Conservation (phyloP, 2,113 vertebrate genomes). For the Gopherus evgoodei region DNA sequence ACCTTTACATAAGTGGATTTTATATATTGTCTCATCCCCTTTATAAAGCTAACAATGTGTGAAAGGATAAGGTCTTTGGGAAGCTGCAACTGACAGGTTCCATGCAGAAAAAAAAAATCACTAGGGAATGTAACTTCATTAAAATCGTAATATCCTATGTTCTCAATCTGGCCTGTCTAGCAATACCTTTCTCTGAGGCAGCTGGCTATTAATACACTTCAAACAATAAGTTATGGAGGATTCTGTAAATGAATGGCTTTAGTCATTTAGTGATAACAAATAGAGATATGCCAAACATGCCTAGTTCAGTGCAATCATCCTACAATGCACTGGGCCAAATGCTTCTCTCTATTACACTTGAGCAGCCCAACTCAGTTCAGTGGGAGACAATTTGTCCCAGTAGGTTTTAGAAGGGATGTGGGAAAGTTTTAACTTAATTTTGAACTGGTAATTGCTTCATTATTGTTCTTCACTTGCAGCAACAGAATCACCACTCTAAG, state of each 20-base stretch:
- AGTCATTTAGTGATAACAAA: neutral
- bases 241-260: slow-evolving; percentile 9
- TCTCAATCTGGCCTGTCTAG: neutral
- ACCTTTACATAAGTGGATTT: slow-evolving; percentile 82
- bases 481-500: neutral
- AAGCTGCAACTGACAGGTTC: slow-evolving; percentile 48
- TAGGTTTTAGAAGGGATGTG: neutral
- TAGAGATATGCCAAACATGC: neutral
- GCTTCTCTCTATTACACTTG: neutral
- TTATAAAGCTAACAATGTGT: slow-evolving; percentile 80
- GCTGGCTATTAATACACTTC: slow-evolving; percentile 47
- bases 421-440: neutral
- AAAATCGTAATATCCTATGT: slow-evolving; percentile 44
- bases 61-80: slow-evolving; percentile 64
- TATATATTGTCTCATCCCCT: slow-evolving; percentile 71
- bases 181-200: slow-evolving; percentile 21
- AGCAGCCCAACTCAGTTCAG: neutral
- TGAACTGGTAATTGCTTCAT: neutral
- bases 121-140: slow-evolving; percentile 44
- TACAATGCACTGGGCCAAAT: neutral
- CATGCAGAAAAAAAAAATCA: slow-evolving; percentile 31
- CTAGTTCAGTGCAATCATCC: neutral
- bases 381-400: neutral
- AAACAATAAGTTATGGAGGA: slow-evolving; percentile 29
- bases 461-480: accelerated